phyloP scores from a whole-genome alignment of 64 coral and sea anemone genomes.

The Stylophora pistillata region DNA sequence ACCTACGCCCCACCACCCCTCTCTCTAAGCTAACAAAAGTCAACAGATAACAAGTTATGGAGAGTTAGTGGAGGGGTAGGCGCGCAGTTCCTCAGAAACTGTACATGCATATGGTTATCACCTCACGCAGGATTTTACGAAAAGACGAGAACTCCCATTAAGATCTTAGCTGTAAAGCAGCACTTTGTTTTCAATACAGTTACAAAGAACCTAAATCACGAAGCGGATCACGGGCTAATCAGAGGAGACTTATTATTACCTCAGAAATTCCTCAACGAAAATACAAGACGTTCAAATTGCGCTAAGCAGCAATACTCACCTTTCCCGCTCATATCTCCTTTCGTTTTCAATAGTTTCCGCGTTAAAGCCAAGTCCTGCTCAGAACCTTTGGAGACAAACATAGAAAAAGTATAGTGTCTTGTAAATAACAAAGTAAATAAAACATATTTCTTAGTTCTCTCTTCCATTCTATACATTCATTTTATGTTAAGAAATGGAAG shows the following conservation, averaged over 20 bases:
- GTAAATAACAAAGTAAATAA: background rate
- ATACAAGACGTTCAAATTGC: background rate
- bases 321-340: conserved; percentile 90
- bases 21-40: too few species aligned
- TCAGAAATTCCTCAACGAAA: background rate
- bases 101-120: background rate
- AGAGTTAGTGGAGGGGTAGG: background rate
- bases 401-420: background rate
- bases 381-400: conserved; percentile 48
- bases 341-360: conserved; percentile 83
- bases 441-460: conserved; percentile 4
- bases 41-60: background rate
- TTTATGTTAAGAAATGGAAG: background rate
- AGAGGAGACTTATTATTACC: background rate
- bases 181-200: background rate
- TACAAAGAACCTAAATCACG: background rate
- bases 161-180: background rate
- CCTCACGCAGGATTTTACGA: background rate
- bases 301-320: conserved; percentile 35
- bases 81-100: background rate
- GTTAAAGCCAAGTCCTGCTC: conserved; percentile 90
- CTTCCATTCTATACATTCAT: background rate
- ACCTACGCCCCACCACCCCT: too few species aligned
- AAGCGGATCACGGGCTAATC: background rate
- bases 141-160: background rate